Evolutionary conservation across 2,113 vertebrate species (phyloP).

Genomic region (Oxygymnocypris stewartii): DNA sequence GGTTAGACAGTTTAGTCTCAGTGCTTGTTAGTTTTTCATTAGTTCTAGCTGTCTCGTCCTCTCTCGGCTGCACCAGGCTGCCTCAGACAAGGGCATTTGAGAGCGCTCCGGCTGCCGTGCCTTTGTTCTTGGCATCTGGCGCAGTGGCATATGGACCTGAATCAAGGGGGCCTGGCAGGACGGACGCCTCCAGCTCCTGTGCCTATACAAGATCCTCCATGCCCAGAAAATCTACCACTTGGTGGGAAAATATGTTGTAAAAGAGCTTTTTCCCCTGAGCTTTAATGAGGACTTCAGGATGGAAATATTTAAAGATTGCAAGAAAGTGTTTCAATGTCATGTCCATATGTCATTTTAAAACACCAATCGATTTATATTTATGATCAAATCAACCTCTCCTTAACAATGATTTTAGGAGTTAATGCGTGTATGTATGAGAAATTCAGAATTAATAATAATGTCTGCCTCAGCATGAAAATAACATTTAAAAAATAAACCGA

Average conservation of each 20-base stretch:
- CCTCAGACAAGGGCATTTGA: conserved; percentile 36
- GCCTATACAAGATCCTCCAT: conserved; percentile 1
- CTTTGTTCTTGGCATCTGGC: conserved; percentile 47
- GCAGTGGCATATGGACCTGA: conserved; percentile 45
- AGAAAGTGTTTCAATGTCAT: neutral
- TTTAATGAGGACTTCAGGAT: neutral
- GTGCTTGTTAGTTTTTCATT: conserved; percentile 34
- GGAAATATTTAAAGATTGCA: neutral
- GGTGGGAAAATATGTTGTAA: conserved; percentile 17
- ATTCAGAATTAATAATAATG: neutral
- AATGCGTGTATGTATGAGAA: neutral
- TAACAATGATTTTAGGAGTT: neutral
- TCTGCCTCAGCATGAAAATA: neutral
- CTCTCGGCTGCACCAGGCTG: conserved; percentile 8
- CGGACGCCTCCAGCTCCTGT: conserved; percentile 37
- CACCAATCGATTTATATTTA: neutral
- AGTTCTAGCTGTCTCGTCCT: neutral
- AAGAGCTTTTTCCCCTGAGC: conserved; percentile 1
- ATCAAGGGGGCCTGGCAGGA: conserved; percentile 40
- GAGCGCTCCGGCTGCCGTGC: conserved; percentile 10
- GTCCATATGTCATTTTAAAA: neutral
- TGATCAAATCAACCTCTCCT: neutral
- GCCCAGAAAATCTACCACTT: conserved; percentile 18
- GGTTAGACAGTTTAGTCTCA: neutral
- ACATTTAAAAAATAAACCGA: neutral